phyloP scores from a whole-genome alignment of 2,797 vertebrate genomes.

The Intellagama lesueurii region DNA sequence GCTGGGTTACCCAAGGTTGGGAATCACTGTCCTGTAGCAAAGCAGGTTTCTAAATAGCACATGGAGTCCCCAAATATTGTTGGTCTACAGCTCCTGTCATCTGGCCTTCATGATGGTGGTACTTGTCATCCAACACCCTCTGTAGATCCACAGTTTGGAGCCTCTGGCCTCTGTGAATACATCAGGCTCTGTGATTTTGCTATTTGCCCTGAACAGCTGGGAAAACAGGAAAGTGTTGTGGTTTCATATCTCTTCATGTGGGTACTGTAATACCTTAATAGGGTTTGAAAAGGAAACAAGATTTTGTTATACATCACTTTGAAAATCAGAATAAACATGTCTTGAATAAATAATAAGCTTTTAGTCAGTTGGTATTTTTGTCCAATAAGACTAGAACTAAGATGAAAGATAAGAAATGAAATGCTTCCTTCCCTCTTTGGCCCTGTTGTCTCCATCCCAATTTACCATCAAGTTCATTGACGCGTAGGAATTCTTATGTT shows the following conservation, averaged over 20 bases:
- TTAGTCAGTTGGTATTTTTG: background rate
- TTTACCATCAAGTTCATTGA: background rate
- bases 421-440: background rate
- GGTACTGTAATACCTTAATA: background rate
- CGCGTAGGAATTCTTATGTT: background rate
- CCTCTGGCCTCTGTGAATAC: background rate
- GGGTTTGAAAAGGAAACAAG: slow-evolving; percentile 4
- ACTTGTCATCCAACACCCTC: background rate
- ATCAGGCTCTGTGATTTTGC: background rate
- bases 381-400: background rate
- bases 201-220: background rate
- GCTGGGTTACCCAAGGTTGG: too few relatives aligned
- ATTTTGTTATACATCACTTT: background rate
- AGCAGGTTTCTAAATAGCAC: too few relatives aligned
- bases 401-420: slow-evolving; percentile 3
- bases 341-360: slow-evolving; percentile 2
- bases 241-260: background rate
- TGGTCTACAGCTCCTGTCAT: background rate
- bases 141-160: background rate
- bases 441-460: background rate
- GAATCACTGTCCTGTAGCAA: too few relatives aligned
- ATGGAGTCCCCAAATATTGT: background rate
- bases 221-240: background rate
- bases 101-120: too few relatives aligned
- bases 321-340: background rate